Percentiles rank a stretch among this genome's conserved stretches.
phyloP scores from a whole-genome alignment of 2,888 invertebrate species.

The Cheilosia urbana region DNA sequence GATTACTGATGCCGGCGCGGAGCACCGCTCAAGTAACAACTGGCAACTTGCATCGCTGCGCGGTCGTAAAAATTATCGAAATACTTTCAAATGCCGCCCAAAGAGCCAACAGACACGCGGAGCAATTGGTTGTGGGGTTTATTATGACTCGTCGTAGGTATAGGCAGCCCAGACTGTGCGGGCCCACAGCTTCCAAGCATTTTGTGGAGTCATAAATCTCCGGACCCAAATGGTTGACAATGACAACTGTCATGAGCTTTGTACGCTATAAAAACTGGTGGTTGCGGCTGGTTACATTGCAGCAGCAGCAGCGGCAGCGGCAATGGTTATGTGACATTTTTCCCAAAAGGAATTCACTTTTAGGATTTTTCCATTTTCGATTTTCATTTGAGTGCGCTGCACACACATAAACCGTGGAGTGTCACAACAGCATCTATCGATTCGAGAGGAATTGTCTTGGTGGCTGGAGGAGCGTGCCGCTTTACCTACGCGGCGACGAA shows the following conservation, averaged over 20 bases:
- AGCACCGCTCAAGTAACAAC: conserved; percentile 22
- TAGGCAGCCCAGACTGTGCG: conserved; percentile 37
- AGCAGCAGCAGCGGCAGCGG: conserved; percentile 32
- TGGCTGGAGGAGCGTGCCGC: conserved; percentile 20
- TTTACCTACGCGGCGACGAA: conserved; percentile 4
- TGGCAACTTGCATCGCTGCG: conserved; percentile 29
- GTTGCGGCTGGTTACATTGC: conserved; percentile 34
- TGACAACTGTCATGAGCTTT: conserved; percentile 75
- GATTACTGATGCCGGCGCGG: conserved; percentile 41
- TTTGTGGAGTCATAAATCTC: conserved; percentile 73
- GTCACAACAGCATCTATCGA: conserved; percentile 49
- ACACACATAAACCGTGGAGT: conserved; percentile 7
- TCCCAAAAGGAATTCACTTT: conserved; percentile 65
- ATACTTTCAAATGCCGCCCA: conserved; percentile 75
- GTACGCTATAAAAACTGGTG: conserved; percentile 47
- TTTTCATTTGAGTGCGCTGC: conserved; percentile 23
- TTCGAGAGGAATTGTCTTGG: conserved; percentile 37
- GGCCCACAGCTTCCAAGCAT: conserved; percentile 46
- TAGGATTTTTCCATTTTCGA: conserved; percentile 58
- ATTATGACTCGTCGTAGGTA: conserved; percentile 66
- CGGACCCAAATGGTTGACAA: conserved; percentile 65
- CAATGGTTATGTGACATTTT: conserved; percentile 67
- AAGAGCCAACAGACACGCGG: conserved; percentile 56
- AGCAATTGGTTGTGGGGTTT: conserved; percentile 67
- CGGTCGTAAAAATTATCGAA: conserved; percentile 72